Conservation (phyloP, 2,888 invertebrate genomes). For the Stenolophus ochropezus region DNA sequence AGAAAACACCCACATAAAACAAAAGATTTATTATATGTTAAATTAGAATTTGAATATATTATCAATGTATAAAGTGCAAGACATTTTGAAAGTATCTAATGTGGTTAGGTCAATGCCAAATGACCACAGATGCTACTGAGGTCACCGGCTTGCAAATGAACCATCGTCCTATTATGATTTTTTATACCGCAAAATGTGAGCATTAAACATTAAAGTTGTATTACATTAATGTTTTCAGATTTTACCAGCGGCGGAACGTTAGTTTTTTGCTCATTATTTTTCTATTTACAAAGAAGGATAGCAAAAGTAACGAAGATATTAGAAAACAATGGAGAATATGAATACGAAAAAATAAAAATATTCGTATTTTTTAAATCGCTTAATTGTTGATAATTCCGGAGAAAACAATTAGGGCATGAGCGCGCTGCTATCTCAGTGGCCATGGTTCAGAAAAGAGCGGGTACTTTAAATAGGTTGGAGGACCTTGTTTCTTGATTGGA, state of each 20-base stretch:
- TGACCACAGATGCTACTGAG: slow-evolving; percentile 50
- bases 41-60: no score
- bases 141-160: slow-evolving; percentile 27
- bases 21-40: no score
- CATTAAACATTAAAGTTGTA: neutral
- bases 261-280: neutral
- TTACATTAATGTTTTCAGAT: neutral
- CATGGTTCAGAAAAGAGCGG: no score
- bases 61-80: no score
- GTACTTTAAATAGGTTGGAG: no score
- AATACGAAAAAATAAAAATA: no score
- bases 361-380: neutral
- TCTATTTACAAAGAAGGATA: neutral
- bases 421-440: neutral
- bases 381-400: neutral
- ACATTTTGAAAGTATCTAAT: slow-evolving; percentile 40
- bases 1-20: neutral
- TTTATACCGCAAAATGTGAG: slow-evolving; percentile 1
- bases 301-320: no score
- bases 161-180: neutral
- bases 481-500: no score
- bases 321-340: no score
- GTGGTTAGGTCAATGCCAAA: slow-evolving; percentile 46
- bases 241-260: neutral
- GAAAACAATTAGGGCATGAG: neutral